phyloP scores from a whole-genome alignment of 2,797 vertebrate genomes.

The Oreochromis mossambicus region DNA sequence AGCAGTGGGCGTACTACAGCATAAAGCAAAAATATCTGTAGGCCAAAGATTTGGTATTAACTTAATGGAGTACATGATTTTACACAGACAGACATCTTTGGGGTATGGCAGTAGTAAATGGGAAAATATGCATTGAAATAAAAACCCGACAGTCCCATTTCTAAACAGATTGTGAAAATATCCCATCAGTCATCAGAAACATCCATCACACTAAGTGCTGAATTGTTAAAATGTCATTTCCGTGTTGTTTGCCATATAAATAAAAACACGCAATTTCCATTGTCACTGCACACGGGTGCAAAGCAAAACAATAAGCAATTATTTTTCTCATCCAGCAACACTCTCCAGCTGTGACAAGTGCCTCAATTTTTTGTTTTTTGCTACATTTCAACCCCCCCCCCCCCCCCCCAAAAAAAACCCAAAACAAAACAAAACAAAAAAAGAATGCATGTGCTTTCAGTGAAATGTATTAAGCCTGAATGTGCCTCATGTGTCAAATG shows the following conservation, averaged over 20 bases:
- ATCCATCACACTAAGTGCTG: not conserved
- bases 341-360: slow-evolving; percentile 22
- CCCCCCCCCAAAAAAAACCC: fast-evolving
- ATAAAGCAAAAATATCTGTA: slow-evolving; percentile 43
- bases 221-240: not conserved
- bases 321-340: slow-evolving; percentile 1
- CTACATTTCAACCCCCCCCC: not conserved
- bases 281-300: not conserved
- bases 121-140: slow-evolving; percentile 12
- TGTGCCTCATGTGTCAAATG: not conserved
- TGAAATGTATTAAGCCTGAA: not conserved
- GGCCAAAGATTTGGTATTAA: slow-evolving; percentile 38
- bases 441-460: not conserved
- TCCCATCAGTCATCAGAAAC: slow-evolving; percentile 15
- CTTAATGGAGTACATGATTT: slow-evolving; percentile 19
- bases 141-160: slow-evolving; percentile 12
- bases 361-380: not conserved
- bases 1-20: not conserved
- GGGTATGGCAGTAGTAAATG: slow-evolving; percentile 29
- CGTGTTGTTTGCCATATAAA: not conserved
- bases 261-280: not conserved
- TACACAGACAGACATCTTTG: slow-evolving; percentile 33
- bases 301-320: slow-evolving; percentile 30
- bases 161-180: slow-evolving; percentile 8
- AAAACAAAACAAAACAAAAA: not conserved